Evolutionary conservation across 1,140 invertebrate species (phyloP).

Genomic region (Hylyphantes graminicola): DNA sequence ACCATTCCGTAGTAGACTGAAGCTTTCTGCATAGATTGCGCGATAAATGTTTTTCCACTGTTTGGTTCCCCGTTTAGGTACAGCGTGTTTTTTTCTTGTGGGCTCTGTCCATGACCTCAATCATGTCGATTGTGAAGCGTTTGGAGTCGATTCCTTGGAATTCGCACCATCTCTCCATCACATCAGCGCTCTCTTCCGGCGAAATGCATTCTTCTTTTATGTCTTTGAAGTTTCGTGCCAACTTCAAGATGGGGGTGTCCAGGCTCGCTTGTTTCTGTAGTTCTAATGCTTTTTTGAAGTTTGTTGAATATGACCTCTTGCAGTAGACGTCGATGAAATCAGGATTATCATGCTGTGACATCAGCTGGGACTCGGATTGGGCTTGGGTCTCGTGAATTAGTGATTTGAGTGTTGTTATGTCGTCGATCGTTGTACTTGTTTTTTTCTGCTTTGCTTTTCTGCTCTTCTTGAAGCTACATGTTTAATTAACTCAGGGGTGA

Average conservation of each 20-base stretch:
- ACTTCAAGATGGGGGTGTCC: background rate
- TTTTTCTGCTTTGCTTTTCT: too few species aligned
- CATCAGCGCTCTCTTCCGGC: background rate
- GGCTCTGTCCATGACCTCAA: background rate
- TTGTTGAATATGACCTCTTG: too few species aligned
- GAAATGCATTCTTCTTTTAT: background rate
- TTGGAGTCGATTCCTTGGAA: conserved; percentile 5
- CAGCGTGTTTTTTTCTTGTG: conserved; percentile 15
- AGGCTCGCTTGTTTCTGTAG: background rate
- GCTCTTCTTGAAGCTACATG: too few species aligned
- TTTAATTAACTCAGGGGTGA: too few species aligned
- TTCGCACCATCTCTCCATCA: conserved; percentile 10
- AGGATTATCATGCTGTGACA: too few species aligned
- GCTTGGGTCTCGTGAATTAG: too few species aligned
- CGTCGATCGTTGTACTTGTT: too few species aligned
- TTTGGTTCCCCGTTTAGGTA: conserved; percentile 4
- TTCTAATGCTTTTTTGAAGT: background rate
- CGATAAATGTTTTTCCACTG: conserved; percentile 17
- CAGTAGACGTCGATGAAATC: too few species aligned
- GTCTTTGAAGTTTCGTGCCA: background rate
- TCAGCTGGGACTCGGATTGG: too few species aligned
- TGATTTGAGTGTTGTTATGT: too few species aligned
- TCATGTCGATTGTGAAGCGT: background rate
- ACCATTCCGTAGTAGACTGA: background rate
- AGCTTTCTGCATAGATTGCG: background rate